Evolutionary conservation across 2,797 vertebrate genomes (phyloP), one percentile per base, ranked within the genome.

Genomic region (Podarcis lilfordi): DNA sequence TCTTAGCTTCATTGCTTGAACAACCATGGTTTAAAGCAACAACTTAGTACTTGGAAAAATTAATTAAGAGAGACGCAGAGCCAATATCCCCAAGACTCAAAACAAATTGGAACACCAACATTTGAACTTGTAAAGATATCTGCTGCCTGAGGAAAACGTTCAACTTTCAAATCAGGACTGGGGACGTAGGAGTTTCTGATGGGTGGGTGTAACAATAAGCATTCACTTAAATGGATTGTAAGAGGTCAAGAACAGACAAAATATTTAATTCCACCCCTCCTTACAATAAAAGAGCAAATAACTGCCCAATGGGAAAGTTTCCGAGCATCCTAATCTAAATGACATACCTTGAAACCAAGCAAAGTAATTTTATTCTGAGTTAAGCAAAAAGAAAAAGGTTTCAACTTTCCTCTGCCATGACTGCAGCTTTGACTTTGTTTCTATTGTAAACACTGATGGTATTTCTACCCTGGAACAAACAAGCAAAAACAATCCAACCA

Each of bases 391-490:
- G 6, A 11, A 64, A 19, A 69, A 88, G n/a, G 9, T 86, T 91
- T 86, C 64, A 88, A 19, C 29, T 55, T 75, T 68, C 61, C 68
- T 68, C 74, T 76, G 4, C 45, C 35, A 37, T 80, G 89, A 92
- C 93, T 66, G 23, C 35, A 1, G 83, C 89, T 29, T 82, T 82
- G 88, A 76, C 69, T 91, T 50, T 55, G 92, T 88, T 91, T 84
- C 88, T 59, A 89, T 11, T 87, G 82, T 17, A 91, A 40, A 86
- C 43, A 90, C 1, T 89, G 89, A 78, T 15, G 76, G 0, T 61
- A n/a, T 69, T 89, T 66, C 86, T 89, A 92, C 50, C 35, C 89
- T 50, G 92, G 92, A 9, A 87, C 25, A 89, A 82, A 85, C 40
- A 91, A 27, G 35, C 66, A 81, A 85, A 25, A 92, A 64, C 32